Evolutionary conservation across 2,113 vertebrate species (phyloP).

Genomic region (Aspiorhynchus laticeps): DNA sequence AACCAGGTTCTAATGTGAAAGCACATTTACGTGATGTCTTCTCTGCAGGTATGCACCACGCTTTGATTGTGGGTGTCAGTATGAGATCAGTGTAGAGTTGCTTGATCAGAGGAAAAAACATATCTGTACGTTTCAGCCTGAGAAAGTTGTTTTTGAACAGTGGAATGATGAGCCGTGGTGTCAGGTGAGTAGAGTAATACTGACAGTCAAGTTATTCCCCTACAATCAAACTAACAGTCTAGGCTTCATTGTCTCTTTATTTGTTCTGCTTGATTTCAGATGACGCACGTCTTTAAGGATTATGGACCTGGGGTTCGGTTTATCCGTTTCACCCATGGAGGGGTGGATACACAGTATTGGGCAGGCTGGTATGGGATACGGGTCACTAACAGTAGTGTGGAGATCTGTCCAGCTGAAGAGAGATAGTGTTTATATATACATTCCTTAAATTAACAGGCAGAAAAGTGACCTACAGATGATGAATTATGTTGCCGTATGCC

Average conservation of each 20-base stretch:
- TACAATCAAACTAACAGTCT: neutral
- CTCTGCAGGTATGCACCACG: constrained; percentile 73
- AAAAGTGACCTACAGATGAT: neutral
- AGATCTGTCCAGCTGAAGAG: constrained; percentile 70
- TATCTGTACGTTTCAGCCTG: constrained; percentile 60
- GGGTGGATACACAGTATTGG: constrained; percentile 87
- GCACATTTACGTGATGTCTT: neutral
- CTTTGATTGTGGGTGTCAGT: constrained; percentile 70
- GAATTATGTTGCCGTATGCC: neutral
- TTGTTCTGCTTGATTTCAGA: constrained; percentile 66
- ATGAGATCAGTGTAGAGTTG: constrained; percentile 69
- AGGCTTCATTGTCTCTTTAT: neutral
- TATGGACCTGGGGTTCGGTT: constrained; percentile 86
- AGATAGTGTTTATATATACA: neutral
- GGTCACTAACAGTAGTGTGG: constrained; percentile 87
- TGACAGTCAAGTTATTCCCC: neutral
- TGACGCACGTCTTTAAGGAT: constrained; percentile 83
- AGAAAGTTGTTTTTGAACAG: constrained; percentile 62
- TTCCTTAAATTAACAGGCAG: neutral
- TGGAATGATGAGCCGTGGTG: constrained; percentile 72
- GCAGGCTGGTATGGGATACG: constrained; percentile 89
- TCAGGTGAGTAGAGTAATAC: constrained; percentile 58
- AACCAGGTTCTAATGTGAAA: neutral
- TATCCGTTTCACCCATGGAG: constrained; percentile 85
- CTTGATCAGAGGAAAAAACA: constrained; percentile 60